Base-by-base conservation (phyloP, 64 coral and sea anemone species). In the Pocillopora verrucosa region DNA sequence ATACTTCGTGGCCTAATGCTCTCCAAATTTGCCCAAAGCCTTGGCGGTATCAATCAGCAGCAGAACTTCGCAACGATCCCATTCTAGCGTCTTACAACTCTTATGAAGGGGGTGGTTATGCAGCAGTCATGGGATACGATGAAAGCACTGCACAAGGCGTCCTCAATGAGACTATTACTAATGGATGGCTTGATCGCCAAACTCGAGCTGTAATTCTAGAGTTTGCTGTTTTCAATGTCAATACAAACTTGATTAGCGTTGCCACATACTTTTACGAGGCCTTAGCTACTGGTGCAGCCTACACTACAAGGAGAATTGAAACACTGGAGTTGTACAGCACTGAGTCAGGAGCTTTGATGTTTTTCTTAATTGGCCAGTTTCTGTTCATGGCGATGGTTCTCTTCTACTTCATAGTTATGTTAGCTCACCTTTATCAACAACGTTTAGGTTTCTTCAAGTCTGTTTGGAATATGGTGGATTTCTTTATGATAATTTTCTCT, bases 401-500 rank as follows among this genome's bases (percentile, higher is more conserved):
- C 24, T 89, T 63, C 24, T 89, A 89, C 61, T 68, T 89, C 15
- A 61, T 51, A 51, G 41, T 51, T 7, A 51, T 51, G 41, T 51
- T 51, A 1, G 41, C 1, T 51, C 41, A 51, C 41, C 41, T 51
- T 51, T 51, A 51, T 51, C 41, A 7, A 51, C 41, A 51, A 51
- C 41, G 41, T 7, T 51, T 51, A 51, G 41, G 41, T 3, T 51
- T 51, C 7, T 51, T 96, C 58, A 93, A 62, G n/a, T 73, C 38
- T 15, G 17, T 90, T 0, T 96, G 94, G 94, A 96, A 96, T 15
- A 87, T 88, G 91, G 41, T 96, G 34, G 91, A 96, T 45, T 76
- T 90, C 36, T 58, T 96, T 0, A 88, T 90, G 35, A 41, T 93
- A 14, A 72, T 76, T 9, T 90, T 62, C 17, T 92, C 83, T 15